Percentiles rank a stretch among this genome's conserved stretches.
Evolutionary conservation across 2,113 vertebrate species (phyloP).

Genomic region (Willisornis vidua): DNA sequence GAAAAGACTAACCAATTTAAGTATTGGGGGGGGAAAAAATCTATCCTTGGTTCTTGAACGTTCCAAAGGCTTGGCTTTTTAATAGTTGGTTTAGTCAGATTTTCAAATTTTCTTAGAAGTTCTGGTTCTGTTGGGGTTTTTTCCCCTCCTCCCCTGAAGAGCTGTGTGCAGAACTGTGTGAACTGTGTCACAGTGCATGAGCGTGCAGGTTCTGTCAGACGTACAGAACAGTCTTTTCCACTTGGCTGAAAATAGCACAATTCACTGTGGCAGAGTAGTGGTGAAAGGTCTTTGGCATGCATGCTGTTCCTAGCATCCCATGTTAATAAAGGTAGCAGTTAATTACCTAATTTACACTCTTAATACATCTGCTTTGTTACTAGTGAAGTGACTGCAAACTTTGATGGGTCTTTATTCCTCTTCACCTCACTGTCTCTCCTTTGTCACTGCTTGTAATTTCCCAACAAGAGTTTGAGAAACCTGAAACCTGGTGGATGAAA

Average conservation of each 20-base stretch:
- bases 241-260: not conserved
- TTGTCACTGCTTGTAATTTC: not conserved
- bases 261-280: not conserved
- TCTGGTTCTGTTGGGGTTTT: not conserved
- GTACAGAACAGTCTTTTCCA: not conserved
- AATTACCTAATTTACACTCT: not conserved
- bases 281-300: not conserved
- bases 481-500: not conserved
- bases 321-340: not conserved
- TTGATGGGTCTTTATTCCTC: not conserved
- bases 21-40: not conserved
- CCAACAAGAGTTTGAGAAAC: not conserved
- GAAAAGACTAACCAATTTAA: not conserved
- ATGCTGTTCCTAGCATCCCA: not conserved
- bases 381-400: not conserved
- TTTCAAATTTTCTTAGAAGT: not conserved
- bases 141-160: not conserved
- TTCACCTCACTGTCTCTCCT: not conserved
- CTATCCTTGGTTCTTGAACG: not conserved
- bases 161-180: not conserved
- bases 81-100: not conserved
- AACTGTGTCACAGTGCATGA: not conserved
- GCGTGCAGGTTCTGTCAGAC: not conserved
- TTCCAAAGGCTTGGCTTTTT: not conserved
- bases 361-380: not conserved